Evolutionary conservation across 2,113 vertebrate genomes (phyloP).

Genomic region (Paramormyrops kingsleyae): DNA sequence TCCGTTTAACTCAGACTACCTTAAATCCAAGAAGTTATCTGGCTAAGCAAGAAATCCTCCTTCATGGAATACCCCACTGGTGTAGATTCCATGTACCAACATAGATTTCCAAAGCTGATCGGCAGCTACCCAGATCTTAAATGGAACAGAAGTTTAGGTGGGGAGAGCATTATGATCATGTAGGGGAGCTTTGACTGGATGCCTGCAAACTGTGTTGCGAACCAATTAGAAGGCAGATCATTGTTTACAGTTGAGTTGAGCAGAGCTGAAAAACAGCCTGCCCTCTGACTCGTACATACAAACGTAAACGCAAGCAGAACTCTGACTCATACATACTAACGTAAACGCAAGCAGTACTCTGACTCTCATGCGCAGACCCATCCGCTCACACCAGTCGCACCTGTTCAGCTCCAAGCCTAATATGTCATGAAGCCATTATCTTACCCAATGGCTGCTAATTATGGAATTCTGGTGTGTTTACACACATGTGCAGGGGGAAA

Average conservation of each 20-base stretch:
- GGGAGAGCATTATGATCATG: neutral
- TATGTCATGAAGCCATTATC: neutral
- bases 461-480: neutral
- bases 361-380: neutral
- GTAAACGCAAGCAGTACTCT: neutral
- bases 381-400: neutral
- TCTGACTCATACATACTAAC: neutral
- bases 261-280: neutral
- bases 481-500: neutral
- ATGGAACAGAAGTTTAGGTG: neutral
- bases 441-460: neutral
- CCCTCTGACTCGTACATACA: neutral
- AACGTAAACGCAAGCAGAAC: neutral
- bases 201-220: neutral
- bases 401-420: neutral
- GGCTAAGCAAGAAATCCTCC: too few species aligned
- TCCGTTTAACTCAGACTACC: too few species aligned
- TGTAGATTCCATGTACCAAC: neutral
- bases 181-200: neutral
- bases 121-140: neutral
- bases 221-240: neutral
- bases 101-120: neutral
- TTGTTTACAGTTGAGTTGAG: neutral
- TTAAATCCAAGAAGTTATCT: too few species aligned
- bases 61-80: neutral